phyloP scores from a whole-genome alignment of 2,797 vertebrate species.

The Tenualosa thibaudeaui region DNA sequence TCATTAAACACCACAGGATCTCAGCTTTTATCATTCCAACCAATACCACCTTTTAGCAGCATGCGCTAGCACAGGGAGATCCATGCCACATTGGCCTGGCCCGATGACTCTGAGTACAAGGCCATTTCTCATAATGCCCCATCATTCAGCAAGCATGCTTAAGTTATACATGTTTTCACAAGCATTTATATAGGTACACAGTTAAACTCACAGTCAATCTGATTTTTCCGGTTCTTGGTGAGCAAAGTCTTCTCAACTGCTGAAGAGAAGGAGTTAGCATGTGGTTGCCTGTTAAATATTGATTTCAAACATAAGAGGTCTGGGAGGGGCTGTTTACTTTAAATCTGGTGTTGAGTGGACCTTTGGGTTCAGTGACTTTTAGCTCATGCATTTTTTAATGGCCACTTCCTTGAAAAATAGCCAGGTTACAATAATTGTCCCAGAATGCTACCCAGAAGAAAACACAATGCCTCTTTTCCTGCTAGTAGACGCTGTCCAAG shows the following conservation, averaged over 20 bases:
- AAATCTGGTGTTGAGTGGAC: background rate
- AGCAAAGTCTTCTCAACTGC: background rate
- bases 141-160: background rate
- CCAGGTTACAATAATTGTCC: background rate
- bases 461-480: background rate
- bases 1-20: constrained; percentile 7
- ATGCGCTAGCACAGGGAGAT: background rate
- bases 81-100: background rate
- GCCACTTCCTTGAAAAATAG: background rate
- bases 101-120: background rate
- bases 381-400: background rate
- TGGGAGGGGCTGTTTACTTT: background rate
- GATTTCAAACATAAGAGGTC: background rate
- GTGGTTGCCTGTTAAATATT: background rate
- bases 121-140: background rate
- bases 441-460: background rate
- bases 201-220: background rate
- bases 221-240: background rate
- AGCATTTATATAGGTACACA: background rate
- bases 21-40: background rate
- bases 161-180: background rate
- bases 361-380: background rate
- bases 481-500: background rate
- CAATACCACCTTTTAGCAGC: background rate
- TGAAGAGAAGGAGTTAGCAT: background rate